Base-by-base conservation (phyloP, 92 coral and sea anemone genomes). In the Micromussa lordhowensis region DNA sequence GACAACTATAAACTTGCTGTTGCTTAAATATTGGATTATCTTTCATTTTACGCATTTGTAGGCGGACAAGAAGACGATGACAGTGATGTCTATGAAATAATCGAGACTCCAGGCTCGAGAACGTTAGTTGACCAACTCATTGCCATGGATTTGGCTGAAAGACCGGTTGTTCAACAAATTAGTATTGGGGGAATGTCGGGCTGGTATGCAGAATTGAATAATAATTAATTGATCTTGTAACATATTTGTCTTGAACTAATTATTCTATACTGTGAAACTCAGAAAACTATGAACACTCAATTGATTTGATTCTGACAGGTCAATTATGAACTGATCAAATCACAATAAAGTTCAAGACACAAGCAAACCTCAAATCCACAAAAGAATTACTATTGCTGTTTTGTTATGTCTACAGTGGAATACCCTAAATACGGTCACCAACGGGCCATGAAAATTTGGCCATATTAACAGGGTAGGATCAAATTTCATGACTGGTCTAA, bases 171-270 rank as follows among this genome's bases (percentile, higher is more conserved):
- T 36, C 98, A 97, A 40, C 99, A 97, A 86, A 81, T 97, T 54
- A 95, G 94, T 73, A 94, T 96, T 19, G 99, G 99, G n/a, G 99
- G 99, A 51, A 54, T 94, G 28, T 89, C 98, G 36, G 99, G 99
- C 38, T 97, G 99, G 99, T 97, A 84, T 74, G 95, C 17, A 5
- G 0, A 57, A 5, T 4, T 9, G 5, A 73, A 4, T 30, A n/a
- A n/a, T 44, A 44, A 18, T 35, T 32, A 38, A 19, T 73, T 31
- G 3, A 17, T 16, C 18, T 5, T 17, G 6, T 2, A 58, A 58
- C 64, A 58, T 44, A 44, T 58, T 19, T 58, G 22, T 18, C 10
- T 3, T 16, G 2, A n/a, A 71, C 34, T 14, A 29, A 29, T 14
- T 32, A 15, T 13, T 40, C 36, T 71, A 61, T 17, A 22, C 8